Evolutionary conservation across 2,888 invertebrate genomes (phyloP), one percentile per base, ranked within the genome.

Genomic region (Sepiola atlantica): DNA sequence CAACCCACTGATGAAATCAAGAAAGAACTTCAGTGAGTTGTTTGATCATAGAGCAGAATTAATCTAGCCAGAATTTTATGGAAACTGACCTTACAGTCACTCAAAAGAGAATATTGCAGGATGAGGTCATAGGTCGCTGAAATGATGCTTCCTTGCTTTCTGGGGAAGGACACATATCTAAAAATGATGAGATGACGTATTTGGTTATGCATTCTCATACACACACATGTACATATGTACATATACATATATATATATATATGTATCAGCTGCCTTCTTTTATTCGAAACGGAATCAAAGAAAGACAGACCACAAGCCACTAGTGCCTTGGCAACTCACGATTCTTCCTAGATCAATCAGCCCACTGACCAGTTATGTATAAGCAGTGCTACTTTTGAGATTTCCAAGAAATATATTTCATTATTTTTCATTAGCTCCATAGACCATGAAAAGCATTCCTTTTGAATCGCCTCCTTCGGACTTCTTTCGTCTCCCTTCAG

Each of bases 21-120:
- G 77, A 77, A 32, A 77, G 77, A 77, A 77, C 77, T 77, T 77
- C 77, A 77, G 77, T n/a, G 77, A n/a, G 77, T 77, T 77, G 77
- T 77, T 77, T 77, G 77, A 77, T 77, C 77, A 77, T 77, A n/a
- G 77, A 77, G 77, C 77, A 77, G 77, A 77, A 77, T 77, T 77
- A 77, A 77, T 77, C 77, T n/a, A 77, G 77, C n/a, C 77, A 77
- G 77, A 77, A 77, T 77, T 77, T 77, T 77, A 77, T 77, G 77
- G 77, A 77, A 77, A 77, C 77, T 77, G 77, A 77, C 77, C 77
- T 77, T 77, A n/a, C n/a, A 77, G 77, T 77, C 77, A 77, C n/a
- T 77, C 77, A 77, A 77, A 77, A 77, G 77, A 77, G 77, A 77
- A 77, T 77, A 77, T 77, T 77, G 77, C n/a, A 77, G 77, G 77